Percentiles rank a stretch among this genome's conserved stretches.
Evolutionary conservation across 2,888 invertebrate genomes (phyloP).

Genomic region (Argyresthia goedartella): DNA sequence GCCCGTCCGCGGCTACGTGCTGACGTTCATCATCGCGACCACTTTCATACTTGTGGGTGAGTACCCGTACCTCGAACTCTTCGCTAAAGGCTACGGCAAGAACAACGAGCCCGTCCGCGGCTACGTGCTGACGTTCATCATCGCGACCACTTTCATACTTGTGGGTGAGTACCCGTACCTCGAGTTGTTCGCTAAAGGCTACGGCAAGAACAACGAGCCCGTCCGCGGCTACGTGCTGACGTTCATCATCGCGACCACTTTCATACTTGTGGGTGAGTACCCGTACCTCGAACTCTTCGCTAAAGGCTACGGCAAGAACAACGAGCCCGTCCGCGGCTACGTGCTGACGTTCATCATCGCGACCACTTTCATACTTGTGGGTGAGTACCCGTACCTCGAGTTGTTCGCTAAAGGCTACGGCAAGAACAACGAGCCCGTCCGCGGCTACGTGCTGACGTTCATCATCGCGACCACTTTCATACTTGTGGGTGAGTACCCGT

Average conservation of each 20-base stretch:
- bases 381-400: constrained; percentile 84
- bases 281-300: constrained; percentile 93
- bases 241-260: constrained; percentile 88
- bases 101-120: constrained; percentile 84
- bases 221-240: constrained; percentile 79
- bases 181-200: constrained; percentile 90
- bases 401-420: constrained; percentile 93
- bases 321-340: constrained; percentile 79
- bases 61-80: constrained; percentile 86
- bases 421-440: constrained; percentile 84
- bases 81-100: constrained; percentile 88
- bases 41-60: constrained; percentile 89
- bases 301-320: constrained; percentile 84
- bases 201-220: constrained; percentile 85
- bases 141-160: constrained; percentile 86
- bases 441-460: constrained; percentile 80
- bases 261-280: constrained; percentile 85
- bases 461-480: constrained; percentile 88
- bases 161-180: constrained; percentile 89
- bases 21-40: constrained; percentile 92
- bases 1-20: constrained; percentile 89
- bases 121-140: constrained; percentile 83
- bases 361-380: constrained; percentile 86
- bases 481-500: constrained; percentile 86
- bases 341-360: constrained; percentile 92